phyloP scores from a whole-genome alignment of 2,888 invertebrate species.

The Tipula unca region DNA sequence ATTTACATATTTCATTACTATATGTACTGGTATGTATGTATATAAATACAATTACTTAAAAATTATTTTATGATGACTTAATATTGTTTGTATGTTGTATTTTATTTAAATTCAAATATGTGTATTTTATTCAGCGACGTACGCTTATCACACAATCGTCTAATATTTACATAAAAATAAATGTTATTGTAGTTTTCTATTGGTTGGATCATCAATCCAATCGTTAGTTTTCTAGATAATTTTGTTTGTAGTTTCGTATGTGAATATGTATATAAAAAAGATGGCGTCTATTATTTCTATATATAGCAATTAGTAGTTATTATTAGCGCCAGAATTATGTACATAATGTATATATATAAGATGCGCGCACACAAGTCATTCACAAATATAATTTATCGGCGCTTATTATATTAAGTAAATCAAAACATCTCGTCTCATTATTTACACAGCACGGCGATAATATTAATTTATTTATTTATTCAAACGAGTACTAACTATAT shows the following conservation, averaged over 20 bases:
- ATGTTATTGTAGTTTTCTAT: background rate
- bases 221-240: slow-evolving; percentile 8
- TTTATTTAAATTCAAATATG: background rate
- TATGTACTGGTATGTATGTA: no score
- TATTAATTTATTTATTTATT: slow-evolving; percentile 8
- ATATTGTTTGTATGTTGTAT: background rate
- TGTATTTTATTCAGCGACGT: background rate
- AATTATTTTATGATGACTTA: background rate
- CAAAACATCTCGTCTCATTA: background rate
- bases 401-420: background rate
- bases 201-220: slow-evolving; percentile 4
- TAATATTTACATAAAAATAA: background rate
- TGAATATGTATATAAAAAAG: background rate
- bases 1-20: background rate
- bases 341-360: background rate
- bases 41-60: background rate
- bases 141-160: background rate
- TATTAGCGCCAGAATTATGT: background rate
- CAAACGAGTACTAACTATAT: background rate
- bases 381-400: background rate
- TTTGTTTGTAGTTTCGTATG: background rate
- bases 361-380: background rate
- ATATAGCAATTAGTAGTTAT: background rate
- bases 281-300: background rate
- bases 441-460: background rate